Base-by-base conservation (phyloP, 2,113 vertebrate species). In the Syngnathus scovelli region DNA sequence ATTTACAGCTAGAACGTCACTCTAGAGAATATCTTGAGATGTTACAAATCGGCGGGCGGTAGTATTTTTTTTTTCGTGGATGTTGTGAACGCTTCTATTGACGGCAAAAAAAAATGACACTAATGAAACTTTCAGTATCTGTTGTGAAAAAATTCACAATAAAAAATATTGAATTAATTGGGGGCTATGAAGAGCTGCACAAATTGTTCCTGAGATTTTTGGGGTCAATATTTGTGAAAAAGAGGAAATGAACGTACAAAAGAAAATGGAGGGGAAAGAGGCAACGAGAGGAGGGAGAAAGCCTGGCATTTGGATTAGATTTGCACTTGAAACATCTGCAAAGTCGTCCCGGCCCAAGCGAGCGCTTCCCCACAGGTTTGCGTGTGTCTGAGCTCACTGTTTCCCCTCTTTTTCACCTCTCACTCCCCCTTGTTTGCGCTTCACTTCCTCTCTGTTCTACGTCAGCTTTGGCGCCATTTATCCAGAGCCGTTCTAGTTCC, bases 301-400 rank as follows among this genome's bases (percentile, higher is more conserved):
- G 87, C 89, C 90, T 91, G 92, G 90, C 89, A 85, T 89, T 88
- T 80, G 89, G 88, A 91, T 92, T 88, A 92, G 90, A 91, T 91
- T 91, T 89, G 88, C 87, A 85, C 89, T 90, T 91, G 88, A 88
- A 92, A 92, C 91, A 92, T 91, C 90, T 92, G 92, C 85, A 85
- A 85, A 85, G 80, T 89, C 72, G 81, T 90, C 89, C 49, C 77
- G 78, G 84, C 84, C 84, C 75, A 66, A 83, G 81, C 83, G 84
- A 84, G 86, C 12, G 75, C 81, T 89, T 90, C 87, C 86, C 79
- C 76, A 84, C 81, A 88, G 85, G 90, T 89, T 81, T 81, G 82
- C 9, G 19, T 54, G 79, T 78, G 9, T 84, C 84, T 78, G 84
- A 85, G 89, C 86, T 87, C 77, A 78, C 77, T 84, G 87, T 86